These are phyloP conservation scores for Alethe diademata DNA, from an alignment of 2,113 vertebrate genomes.

Conservation along the genomic window DNA sequence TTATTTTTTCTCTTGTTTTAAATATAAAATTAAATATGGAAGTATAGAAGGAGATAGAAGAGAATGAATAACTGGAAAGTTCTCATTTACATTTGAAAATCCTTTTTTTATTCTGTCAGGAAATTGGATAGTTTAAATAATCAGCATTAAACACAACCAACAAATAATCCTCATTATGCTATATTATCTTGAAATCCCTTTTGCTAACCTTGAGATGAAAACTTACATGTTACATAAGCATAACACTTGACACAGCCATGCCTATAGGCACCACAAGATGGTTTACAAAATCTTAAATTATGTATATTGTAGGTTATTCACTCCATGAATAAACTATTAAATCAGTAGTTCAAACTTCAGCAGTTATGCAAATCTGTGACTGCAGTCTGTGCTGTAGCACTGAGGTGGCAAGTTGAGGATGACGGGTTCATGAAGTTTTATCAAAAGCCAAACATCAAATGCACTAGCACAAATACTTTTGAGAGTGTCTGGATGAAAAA, in stretches of 20 bases:
- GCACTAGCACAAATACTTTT: background rate
- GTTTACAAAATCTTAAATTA: background rate
- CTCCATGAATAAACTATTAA: background rate
- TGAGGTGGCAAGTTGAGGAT: background rate
- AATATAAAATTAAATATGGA: background rate
- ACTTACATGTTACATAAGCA: background rate
- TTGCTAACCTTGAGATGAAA: background rate
- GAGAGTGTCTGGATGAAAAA: background rate
- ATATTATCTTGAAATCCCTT: background rate
- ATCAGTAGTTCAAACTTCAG: background rate
- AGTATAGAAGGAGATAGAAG: background rate
- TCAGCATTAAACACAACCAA: background rate
- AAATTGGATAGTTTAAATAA: background rate
- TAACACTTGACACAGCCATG: background rate
- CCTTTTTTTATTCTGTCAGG: background rate
- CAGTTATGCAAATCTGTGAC: background rate
- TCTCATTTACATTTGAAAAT: background rate
- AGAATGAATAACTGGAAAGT: background rate
- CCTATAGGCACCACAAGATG: background rate
- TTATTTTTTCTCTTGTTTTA: background rate
- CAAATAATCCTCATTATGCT: background rate
- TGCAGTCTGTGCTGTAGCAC: background rate
- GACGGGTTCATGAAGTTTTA: background rate
- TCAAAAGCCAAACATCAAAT: background rate
- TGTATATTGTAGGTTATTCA: background rate